Percentiles rank a stretch among this genome's conserved stretches.
Evolutionary conservation across 2,797 vertebrate genomes (phyloP).

Genomic region (Ficedula albicollis): DNA sequence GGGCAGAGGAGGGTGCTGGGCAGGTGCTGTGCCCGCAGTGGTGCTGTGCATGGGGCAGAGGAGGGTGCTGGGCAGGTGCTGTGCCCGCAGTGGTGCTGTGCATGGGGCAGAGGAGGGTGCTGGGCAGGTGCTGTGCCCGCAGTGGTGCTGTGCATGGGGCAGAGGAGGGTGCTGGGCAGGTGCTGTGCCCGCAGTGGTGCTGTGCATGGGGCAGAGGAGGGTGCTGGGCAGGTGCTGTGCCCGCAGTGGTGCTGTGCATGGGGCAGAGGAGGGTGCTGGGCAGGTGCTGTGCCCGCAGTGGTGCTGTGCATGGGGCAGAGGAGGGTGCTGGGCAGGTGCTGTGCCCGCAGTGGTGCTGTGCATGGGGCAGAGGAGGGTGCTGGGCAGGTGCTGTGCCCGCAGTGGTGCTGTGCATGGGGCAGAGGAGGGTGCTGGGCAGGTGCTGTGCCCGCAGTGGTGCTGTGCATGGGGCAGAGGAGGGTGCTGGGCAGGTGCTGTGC

Average conservation of each 20-base stretch:
- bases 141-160: neutral
- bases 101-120: too few species aligned
- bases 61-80: neutral
- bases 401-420: too few species aligned
- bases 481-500: neutral
- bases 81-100: too few species aligned
- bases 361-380: too few species aligned
- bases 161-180: neutral
- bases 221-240: neutral
- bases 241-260: too few species aligned
- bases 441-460: neutral
- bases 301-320: neutral
- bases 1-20: too few species aligned
- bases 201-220: too few species aligned
- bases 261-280: neutral
- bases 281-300: too few species aligned
- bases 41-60: neutral
- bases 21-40: neutral
- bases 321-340: neutral
- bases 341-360: too few species aligned
- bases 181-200: neutral
- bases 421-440: neutral
- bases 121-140: too few species aligned
- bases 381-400: too few species aligned
- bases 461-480: too few species aligned